phyloP scores from a whole-genome alignment of 2,888 invertebrate species.

The Epinotia brunnichana region DNA sequence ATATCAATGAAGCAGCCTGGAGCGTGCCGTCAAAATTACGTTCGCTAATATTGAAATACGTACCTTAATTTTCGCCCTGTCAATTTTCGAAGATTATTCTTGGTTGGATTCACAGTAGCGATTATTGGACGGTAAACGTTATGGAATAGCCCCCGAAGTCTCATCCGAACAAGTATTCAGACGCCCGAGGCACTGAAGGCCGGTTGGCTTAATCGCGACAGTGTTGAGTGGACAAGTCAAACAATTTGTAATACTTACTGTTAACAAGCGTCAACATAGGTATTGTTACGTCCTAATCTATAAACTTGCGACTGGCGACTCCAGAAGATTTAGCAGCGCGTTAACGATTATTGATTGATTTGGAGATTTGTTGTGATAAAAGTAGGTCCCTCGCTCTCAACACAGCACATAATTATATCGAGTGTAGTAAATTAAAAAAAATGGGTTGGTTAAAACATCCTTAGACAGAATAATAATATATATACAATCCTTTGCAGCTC shows the following conservation, averaged over 20 bases:
- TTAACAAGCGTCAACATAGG: not conserved
- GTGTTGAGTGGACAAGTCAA: slow-evolving; percentile 62
- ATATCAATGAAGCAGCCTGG: slow-evolving; percentile 9
- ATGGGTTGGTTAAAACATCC: no score
- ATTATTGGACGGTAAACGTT: slow-evolving; percentile 49
- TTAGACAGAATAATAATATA: no score
- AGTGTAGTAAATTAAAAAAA: no score
- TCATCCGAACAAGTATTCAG: slow-evolving; percentile 64
- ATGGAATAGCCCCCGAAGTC: slow-evolving; percentile 61
- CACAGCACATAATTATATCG: no score
- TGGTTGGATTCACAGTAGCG: slow-evolving; percentile 38
- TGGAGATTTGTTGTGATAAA: no score
- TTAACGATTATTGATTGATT: no score
- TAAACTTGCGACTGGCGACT: no score
- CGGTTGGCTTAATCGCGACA: slow-evolving; percentile 58
- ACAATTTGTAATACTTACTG: slow-evolving; percentile 9
- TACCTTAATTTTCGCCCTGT: slow-evolving; percentile 33
- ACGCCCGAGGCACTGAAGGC: slow-evolving; percentile 75
- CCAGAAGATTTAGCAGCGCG: no score
- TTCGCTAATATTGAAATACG: slow-evolving; percentile 30
- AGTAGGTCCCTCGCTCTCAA: no score
- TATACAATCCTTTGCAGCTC: no score
- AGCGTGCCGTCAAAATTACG: slow-evolving; percentile 10
- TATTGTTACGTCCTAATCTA: slow-evolving; percentile 1
- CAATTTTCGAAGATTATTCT: slow-evolving; percentile 45